These are phyloP conservation scores for Columba livia DNA, from an alignment of 2,113 vertebrate species.

Conservation along the genomic window DNA sequence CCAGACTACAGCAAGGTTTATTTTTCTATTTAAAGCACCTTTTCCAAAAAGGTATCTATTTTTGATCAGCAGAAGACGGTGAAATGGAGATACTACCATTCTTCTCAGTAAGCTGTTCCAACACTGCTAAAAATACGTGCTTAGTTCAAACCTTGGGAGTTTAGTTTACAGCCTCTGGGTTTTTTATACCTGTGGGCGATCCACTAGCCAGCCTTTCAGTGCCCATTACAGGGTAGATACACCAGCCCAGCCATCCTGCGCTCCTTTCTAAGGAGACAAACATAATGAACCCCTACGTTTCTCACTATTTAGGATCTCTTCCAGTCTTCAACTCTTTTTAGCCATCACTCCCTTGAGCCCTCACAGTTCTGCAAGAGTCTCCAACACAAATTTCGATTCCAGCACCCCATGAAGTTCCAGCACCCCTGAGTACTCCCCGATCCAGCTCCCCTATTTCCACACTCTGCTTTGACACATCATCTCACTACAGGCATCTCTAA, in stretches of 20 bases:
- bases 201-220: not conserved
- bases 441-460: not conserved
- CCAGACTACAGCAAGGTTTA: not conserved
- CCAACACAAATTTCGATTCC: not conserved
- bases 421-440: not conserved
- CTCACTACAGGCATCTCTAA: not conserved
- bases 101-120: not conserved
- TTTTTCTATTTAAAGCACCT: not conserved
- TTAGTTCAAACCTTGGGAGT: not conserved
- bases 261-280: not conserved
- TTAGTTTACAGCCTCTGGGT: not conserved
- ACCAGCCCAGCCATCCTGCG: not conserved
- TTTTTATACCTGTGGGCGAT: not conserved
- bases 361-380: not conserved
- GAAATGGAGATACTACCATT: not conserved
- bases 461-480: not conserved
- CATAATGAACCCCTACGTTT: not conserved
- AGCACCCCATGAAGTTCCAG: not conserved
- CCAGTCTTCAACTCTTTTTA: not conserved
- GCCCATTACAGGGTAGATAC: rapidly evolving
- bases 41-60: not conserved
- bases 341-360: not conserved
- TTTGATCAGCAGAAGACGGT: not conserved
- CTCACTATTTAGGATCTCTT: not conserved
- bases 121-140: not conserved